Evolutionary conservation across 2,113 vertebrate genomes (phyloP).

Genomic region (Noturus placidus): DNA sequence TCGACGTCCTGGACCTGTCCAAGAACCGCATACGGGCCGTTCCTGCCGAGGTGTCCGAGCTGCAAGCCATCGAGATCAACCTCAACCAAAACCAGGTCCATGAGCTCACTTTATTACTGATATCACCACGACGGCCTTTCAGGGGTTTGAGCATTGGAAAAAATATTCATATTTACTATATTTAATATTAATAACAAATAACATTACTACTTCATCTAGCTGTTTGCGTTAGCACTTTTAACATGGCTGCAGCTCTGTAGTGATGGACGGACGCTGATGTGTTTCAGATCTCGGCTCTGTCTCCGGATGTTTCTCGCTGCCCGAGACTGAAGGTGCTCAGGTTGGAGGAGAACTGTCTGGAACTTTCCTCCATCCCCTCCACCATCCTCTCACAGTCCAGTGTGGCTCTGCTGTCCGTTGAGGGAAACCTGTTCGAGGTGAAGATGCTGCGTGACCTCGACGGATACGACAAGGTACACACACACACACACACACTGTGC

Average conservation of each 20-base stretch:
- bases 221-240: background rate
- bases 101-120: background rate
- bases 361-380: slow-evolving; percentile 86
- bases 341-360: slow-evolving; percentile 96
- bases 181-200: background rate
- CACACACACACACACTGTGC: background rate
- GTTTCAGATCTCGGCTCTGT: slow-evolving; percentile 86
- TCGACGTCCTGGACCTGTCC: slow-evolving; percentile 93
- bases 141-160: no score
- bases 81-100: slow-evolving; percentile 97
- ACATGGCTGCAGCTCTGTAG: background rate
- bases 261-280: background rate
- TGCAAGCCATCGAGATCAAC: slow-evolving; percentile 96
- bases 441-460: slow-evolving; percentile 88
- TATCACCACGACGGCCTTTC: background rate
- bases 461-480: slow-evolving; percentile 90
- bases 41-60: slow-evolving; percentile 79
- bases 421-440: slow-evolving; percentile 97
- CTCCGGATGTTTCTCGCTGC: slow-evolving; percentile 81
- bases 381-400: slow-evolving; percentile 88
- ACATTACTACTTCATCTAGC: background rate
- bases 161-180: background rate
- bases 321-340: slow-evolving; percentile 94
- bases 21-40: slow-evolving; percentile 88
- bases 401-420: slow-evolving; percentile 92